Conservation (phyloP, 2,113 vertebrate species). For the Perca flavescens region DNA sequence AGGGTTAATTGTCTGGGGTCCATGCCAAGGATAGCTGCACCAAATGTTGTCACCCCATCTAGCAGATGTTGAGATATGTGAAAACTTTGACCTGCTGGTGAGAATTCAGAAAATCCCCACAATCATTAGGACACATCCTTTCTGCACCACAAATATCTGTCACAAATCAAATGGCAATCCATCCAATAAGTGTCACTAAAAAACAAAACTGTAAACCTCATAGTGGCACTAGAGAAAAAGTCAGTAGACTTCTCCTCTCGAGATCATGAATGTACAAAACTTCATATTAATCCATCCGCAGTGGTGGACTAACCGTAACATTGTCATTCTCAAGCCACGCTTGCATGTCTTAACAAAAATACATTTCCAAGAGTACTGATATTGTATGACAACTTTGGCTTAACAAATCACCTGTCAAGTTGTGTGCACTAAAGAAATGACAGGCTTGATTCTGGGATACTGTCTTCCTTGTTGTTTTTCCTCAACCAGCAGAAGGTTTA, state of each 20-base stretch:
- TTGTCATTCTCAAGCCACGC: neutral
- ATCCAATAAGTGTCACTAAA: too few relatives aligned
- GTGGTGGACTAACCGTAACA: neutral
- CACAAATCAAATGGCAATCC: neutral
- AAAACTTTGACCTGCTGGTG: neutral
- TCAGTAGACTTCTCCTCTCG: too few relatives aligned
- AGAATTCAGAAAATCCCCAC: too few relatives aligned
- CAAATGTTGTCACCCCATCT: neutral
- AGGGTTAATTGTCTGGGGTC: neutral
- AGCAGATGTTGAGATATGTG: neutral
- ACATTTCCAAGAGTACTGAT: neutral
- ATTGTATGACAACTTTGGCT: neutral
- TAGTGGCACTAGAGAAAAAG: neutral
- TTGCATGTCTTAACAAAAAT: neutral
- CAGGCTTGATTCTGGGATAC: slow-evolving; percentile 4
- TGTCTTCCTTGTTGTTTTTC: slow-evolving; percentile 42
- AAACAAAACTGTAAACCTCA: too few relatives aligned
- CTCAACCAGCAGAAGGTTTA: slow-evolving; percentile 46
- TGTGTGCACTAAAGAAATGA: neutral
- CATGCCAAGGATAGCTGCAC: neutral
- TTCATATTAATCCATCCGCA: neutral
- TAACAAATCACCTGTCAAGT: neutral
- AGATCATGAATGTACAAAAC: neutral
- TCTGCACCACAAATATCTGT: neutral
- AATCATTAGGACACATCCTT: too few relatives aligned